Conservation (phyloP, 1,140 invertebrate genomes). For the Zaprionus davidi region DNA sequence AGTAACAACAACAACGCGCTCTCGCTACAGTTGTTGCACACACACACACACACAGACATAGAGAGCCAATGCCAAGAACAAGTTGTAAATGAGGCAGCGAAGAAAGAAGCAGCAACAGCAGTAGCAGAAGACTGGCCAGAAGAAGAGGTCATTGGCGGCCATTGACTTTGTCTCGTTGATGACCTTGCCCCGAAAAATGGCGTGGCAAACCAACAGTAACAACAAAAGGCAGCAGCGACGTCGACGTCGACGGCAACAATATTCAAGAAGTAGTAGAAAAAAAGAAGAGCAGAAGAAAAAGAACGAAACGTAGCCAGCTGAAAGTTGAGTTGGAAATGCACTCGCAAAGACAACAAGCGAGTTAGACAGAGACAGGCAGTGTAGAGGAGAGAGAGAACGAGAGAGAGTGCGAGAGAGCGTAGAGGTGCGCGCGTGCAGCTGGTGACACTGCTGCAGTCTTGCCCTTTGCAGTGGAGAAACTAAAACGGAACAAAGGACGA, state of each 20-base stretch:
- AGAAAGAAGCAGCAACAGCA: constrained; percentile 26
- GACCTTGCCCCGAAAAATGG: constrained; percentile 84
- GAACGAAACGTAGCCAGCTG: constrained; percentile 36
- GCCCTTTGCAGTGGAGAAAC: constrained; percentile 37
- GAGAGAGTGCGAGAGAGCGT: constrained; percentile 10
- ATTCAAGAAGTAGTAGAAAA: constrained; percentile 16
- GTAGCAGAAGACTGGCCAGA: constrained; percentile 40
- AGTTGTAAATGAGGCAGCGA: constrained; percentile 74
- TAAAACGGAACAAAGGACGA: constrained; percentile 55
- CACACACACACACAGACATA: neutral
- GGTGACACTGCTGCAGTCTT: constrained; percentile 55
- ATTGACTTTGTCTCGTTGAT: constrained; percentile 83
- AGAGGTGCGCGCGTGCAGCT: constrained; percentile 61
- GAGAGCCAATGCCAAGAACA: constrained; percentile 70
- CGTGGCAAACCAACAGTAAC: constrained; percentile 57
- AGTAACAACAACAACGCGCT: neutral
- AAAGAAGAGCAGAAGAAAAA: constrained; percentile 21
- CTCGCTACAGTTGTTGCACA: constrained; percentile 11
- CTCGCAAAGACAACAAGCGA: constrained; percentile 32
- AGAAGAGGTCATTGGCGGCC: constrained; percentile 83
- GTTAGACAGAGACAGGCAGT: constrained; percentile 14
- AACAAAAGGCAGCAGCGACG: constrained; percentile 11
- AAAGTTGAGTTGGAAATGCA: constrained; percentile 57
- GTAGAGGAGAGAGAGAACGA: constrained; percentile 10
- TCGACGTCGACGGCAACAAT: no score